Percentiles rank a stretch among this genome's conserved stretches.
Evolutionary conservation across 2,113 vertebrate genomes (phyloP).

Genomic region (Caretta caretta): DNA sequence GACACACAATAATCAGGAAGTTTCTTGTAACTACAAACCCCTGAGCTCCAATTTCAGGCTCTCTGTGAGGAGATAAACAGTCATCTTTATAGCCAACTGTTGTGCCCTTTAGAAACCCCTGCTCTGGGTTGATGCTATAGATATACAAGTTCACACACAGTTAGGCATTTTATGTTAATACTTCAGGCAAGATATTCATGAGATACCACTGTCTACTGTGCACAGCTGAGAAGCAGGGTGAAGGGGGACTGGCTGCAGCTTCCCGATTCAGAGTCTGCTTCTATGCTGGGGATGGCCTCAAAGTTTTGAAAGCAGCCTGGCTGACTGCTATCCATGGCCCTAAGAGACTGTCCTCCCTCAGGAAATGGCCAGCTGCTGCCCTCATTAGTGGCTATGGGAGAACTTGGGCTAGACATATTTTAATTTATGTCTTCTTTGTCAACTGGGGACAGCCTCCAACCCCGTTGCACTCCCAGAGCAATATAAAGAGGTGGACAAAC

Average conservation of each 20-base stretch:
- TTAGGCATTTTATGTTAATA: neutral
- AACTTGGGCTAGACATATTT: neutral
- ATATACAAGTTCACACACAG: accelerated
- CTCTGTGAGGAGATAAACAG: neutral
- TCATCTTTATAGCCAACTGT: neutral
- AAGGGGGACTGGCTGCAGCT: neutral
- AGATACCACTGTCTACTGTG: neutral
- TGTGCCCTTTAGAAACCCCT: neutral
- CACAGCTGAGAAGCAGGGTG: neutral
- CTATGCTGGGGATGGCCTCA: neutral
- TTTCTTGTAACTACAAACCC: neutral
- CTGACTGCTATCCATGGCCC: neutral
- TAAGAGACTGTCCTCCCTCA: neutral
- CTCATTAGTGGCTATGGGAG: accelerated
- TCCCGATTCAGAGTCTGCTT: neutral
- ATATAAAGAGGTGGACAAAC: neutral
- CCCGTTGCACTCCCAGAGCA: neutral
- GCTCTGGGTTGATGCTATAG: neutral
- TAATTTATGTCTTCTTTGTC: neutral
- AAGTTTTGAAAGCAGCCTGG: accelerated
- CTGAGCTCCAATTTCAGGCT: neutral
- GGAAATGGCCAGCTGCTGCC: neutral
- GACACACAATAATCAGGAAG: neutral
- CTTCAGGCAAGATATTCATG: neutral
- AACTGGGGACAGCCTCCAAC: neutral